phyloP scores from a whole-genome alignment of 2,888 invertebrate species.

The Dichetophora obliterata region DNA sequence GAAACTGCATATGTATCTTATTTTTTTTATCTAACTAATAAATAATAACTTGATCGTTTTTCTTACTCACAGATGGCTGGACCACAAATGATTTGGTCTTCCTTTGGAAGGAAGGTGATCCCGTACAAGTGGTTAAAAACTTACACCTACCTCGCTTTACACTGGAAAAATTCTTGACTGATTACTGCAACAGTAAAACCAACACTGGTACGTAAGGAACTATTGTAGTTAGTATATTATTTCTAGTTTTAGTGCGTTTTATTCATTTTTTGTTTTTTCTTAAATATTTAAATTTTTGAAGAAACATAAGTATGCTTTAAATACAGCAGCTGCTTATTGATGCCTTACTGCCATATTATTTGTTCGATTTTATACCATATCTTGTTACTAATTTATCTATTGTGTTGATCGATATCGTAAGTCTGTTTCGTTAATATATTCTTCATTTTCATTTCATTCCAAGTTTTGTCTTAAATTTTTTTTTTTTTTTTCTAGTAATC shows the following conservation, averaged over 20 bases:
- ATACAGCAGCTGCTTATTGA: not conserved
- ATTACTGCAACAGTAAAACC: conserved; percentile 96
- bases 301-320: not conserved
- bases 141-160: conserved; percentile 95
- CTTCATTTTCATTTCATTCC: not conserved
- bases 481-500: not conserved
- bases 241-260: not conserved
- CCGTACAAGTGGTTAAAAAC: conserved; percentile 95
- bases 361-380: no score
- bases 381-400: no score
- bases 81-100: conserved; percentile 97
- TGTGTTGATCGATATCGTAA: no score
- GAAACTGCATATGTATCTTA: not conserved
- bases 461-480: not conserved
- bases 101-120: conserved; percentile 95
- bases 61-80: conserved; percentile 85
- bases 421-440: no score
- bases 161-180: conserved; percentile 93
- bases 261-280: not conserved
- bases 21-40: not conserved
- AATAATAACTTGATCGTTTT: not conserved
- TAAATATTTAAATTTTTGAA: not conserved
- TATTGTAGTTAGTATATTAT: not conserved
- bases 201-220: conserved; percentile 83
- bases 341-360: not conserved